phyloP scores from a whole-genome alignment of 2,888 invertebrate species.

The Cosmopolites sordidus region DNA sequence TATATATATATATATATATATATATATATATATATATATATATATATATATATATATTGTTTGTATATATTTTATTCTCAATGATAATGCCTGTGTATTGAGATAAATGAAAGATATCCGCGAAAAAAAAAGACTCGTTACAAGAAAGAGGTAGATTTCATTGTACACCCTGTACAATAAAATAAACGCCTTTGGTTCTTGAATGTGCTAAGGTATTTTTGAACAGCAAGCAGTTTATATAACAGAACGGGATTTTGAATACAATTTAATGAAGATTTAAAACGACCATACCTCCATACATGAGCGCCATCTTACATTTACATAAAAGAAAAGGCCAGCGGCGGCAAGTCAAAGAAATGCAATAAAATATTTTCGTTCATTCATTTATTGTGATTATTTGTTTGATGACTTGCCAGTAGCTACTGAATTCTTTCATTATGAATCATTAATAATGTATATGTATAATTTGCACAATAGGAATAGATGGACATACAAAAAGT shows the following conservation, averaged over 20 bases:
- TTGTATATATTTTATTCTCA: no score
- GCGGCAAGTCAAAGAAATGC: slow-evolving; percentile 26
- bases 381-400: slow-evolving; percentile 22
- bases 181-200: no score
- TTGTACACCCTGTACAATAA: neutral
- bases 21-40: no score
- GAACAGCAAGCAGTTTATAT: neutral
- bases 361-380: slow-evolving; percentile 20
- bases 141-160: no score
- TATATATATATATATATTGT: no score
- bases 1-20: no score
- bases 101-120: no score
- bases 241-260: slow-evolving; percentile 20
- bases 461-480: slow-evolving; percentile 4
- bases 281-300: slow-evolving; percentile 20
- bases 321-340: slow-evolving; percentile 21
- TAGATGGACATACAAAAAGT: neutral
- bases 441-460: slow-evolving; percentile 12
- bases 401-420: slow-evolving; percentile 20
- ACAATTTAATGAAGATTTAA: slow-evolving; percentile 33
- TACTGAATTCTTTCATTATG: slow-evolving; percentile 14
- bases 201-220: neutral
- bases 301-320: slow-evolving; percentile 26
- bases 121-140: no score
- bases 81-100: no score